phyloP scores from a whole-genome alignment of 1,140 invertebrate species.

The Diprion similis region DNA sequence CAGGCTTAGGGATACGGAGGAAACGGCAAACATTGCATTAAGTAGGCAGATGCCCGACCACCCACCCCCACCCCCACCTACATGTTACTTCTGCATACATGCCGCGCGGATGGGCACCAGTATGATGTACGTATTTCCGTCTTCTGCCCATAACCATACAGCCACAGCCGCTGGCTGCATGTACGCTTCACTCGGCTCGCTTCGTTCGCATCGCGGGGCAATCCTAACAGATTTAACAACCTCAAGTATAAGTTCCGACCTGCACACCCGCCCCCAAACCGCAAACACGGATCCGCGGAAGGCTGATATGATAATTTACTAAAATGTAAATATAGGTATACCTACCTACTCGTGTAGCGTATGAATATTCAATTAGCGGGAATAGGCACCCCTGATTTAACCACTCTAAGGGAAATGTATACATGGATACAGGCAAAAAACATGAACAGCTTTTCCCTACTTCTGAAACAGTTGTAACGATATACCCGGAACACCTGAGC shows the following conservation, averaged over 20 bases:
- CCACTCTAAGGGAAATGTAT: neutral
- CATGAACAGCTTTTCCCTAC: no score
- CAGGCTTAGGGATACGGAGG: neutral
- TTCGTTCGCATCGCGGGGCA: slow-evolving; percentile 20
- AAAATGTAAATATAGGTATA: slow-evolving; percentile 34
- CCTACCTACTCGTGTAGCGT: neutral
- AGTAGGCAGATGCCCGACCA: neutral
- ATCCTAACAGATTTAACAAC: slow-evolving; percentile 28
- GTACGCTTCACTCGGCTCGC: slow-evolving; percentile 17
- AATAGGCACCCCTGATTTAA: neutral
- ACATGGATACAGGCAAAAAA: no score
- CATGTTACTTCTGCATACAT: neutral
- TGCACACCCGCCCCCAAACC: slow-evolving; percentile 14
- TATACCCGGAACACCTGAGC: no score
- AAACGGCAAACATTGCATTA: slow-evolving; percentile 16
- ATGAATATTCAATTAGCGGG: slow-evolving; percentile 39
- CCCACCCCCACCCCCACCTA: neutral
- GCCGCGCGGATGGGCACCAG: neutral
- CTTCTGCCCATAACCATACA: neutral
- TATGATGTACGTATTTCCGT: neutral
- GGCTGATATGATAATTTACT: slow-evolving; percentile 30
- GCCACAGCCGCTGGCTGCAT: slow-evolving; percentile 20
- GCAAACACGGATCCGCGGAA: slow-evolving; percentile 18
- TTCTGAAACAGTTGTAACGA: no score
- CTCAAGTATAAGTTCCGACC: slow-evolving; percentile 13